Evolutionary conservation across 2,113 vertebrate genomes (phyloP), one percentile per base, ranked within the genome.

Genomic region (Tricholaema leucomelas): DNA sequence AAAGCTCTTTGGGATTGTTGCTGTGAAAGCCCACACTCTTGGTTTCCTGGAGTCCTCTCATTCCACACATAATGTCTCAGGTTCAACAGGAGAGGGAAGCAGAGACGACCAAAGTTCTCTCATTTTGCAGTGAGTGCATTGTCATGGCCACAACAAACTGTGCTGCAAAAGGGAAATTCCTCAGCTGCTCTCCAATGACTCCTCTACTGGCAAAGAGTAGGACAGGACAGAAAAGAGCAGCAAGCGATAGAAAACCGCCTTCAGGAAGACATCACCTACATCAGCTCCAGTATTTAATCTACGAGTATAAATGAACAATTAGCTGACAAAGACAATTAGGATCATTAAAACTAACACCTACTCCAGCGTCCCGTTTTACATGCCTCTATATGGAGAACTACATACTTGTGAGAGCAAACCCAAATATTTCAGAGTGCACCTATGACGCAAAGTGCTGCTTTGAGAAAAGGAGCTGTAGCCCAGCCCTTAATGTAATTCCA

Each of bases 41-140:
- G 16, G 40, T 42, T 65, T 40, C 61, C 38, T 64, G 36, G 38
- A 10, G 50, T 85, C 28, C 12, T 48, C 56, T 77, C 10, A 30
- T 91, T 89, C 87, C 60, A 60, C 56, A 63, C 58, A 63, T 33
- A 71, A 30, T 60, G 8, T 74, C 79, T 77, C 11, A 5, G 33
- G 79, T 54, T 89, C 81, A 87, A 52, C 33, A 80, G 64, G 67
- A 91, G 56, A 74, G 75, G 78, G 65, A 92, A 90, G 59, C 52
- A 83, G 80, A 92, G 82, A 52, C 0, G 13, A 78, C n/a, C 15
- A 27, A 59, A 59, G 31, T 36, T 76, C n/a, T 27, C 60, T 46
- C 36, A 28, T 74, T 89, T 86, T 79, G 87, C 88, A 74, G n/a
- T 52, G 42, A 78, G 76, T 87, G 61, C 70, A 72, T 70, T 77